Evolutionary conservation across 2,113 vertebrate genomes (phyloP), one percentile per base, ranked within the genome.

Genomic region (Piaya cayana): DNA sequence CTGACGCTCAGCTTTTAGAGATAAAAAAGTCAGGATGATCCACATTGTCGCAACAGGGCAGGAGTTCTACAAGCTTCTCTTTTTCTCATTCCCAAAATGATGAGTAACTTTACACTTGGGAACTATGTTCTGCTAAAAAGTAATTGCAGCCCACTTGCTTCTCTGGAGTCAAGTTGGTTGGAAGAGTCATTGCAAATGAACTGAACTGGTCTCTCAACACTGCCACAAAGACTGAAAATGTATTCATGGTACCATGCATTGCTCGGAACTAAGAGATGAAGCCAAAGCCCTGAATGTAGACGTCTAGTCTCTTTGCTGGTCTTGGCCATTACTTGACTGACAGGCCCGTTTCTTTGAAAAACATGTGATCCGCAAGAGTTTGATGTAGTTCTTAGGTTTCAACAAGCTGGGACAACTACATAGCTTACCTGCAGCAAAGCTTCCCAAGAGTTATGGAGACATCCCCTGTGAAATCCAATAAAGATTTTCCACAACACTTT

Each of bases 11-110:
- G 69, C 42, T 90, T 94, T 87, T 72, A 94, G 3, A 47, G 68
- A 81, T 56, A 79, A 77, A 71, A 95, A 72, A 86, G 65, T 26
- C 89, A 92, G 75, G 78, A 71, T 47, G 68, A 82, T 95, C 86
- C 95, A 34, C 56, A 75, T 69, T 30, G 63, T 63, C 80, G 64
- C 37, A 94, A 47, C n/a, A 71, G 17, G 71, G 59, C 42, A 76
- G 25, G 43, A 87, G 37, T 76, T 42, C 63, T 76, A 45, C 11
- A 69, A 77, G 76, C 55, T 74, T n/a, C 58, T 90, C 10, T 67
- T 71, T 58, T 74, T 26, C 21, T 47, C 7, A 8, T 60, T 96
- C 47, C 36, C 62, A 59, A 78, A 80, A 79, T 30, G 14, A 86
- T 63, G 32, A 93, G 17, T 30, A 77, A 59, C 67, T 91, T 88